phyloP scores from a whole-genome alignment of 1,140 invertebrate species.

The Hylaeus volcanicus region DNA sequence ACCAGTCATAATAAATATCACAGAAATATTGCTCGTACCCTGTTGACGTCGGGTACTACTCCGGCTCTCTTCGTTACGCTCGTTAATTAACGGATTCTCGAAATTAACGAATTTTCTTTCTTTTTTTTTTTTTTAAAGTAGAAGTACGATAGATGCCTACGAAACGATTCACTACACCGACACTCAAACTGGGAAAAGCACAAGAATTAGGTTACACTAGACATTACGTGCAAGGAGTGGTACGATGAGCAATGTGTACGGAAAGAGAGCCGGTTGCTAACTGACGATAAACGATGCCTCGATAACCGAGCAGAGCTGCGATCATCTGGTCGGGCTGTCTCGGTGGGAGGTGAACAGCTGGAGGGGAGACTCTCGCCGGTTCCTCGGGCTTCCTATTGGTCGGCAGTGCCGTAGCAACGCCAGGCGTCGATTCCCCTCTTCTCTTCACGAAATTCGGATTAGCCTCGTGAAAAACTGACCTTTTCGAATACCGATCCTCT shows the following conservation, averaged over 20 bases:
- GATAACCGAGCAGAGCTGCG: constrained; percentile 57
- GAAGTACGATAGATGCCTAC: neutral
- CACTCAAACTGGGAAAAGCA: constrained; percentile 22
- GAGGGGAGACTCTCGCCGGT: constrained; percentile 56
- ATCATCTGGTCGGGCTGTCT: constrained; percentile 73
- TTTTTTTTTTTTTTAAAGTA: no score
- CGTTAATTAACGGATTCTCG: neutral
- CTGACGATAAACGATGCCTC: constrained; percentile 71
- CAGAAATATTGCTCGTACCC: constrained; percentile 37
- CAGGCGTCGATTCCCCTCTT: neutral
- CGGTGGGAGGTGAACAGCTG: constrained; percentile 16
- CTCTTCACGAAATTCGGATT: neutral
- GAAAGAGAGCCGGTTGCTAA: constrained; percentile 78
- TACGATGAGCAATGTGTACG: constrained; percentile 47
- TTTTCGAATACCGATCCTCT: neutral
- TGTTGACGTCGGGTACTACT: neutral
- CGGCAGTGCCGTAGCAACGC: constrained; percentile 61
- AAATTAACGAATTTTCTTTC: neutral
- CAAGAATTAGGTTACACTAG: constrained; percentile 66
- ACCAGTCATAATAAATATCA: constrained; percentile 67
- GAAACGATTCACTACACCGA: constrained; percentile 40
- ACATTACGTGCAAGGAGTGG: constrained; percentile 61
- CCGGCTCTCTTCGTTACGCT: constrained; percentile 7
- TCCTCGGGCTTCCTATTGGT: constrained; percentile 58
- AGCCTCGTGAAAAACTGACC: neutral